A percentile compares a stretch with the other conserved stretches of the same genome.
These are phyloP conservation scores for Eulemur albifrons DNA, from an alignment of 2,797 vertebrate species.

Conservation along the genomic window DNA sequence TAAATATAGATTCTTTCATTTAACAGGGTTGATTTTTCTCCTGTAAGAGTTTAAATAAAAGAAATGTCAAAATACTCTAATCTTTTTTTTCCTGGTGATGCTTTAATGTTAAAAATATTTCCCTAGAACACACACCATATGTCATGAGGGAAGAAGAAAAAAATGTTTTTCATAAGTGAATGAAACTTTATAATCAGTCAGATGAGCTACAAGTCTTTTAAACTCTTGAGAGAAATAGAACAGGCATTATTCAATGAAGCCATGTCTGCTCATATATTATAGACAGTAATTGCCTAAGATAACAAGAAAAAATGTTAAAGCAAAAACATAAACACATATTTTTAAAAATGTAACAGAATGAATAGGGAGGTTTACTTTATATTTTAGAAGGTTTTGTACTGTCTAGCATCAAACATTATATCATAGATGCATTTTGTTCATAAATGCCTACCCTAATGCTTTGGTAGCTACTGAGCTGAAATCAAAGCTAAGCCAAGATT, in stretches of 20 bases:
- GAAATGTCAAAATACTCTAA: slow-evolving; percentile 70
- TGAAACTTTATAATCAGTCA: slow-evolving; percentile 56
- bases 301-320: slow-evolving; percentile 27
- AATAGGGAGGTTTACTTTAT: background rate
- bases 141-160: slow-evolving; percentile 46
- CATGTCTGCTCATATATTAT: background rate
- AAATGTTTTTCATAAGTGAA: slow-evolving; percentile 35
- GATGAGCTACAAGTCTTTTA: slow-evolving; percentile 16
- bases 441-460: background rate
- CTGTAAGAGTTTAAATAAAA: slow-evolving; percentile 67
- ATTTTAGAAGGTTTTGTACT: background rate
- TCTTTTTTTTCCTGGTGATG: slow-evolving; percentile 61
- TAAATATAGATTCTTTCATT: slow-evolving; percentile 74
- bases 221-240: slow-evolving; percentile 32
- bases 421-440: background rate
- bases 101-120: slow-evolving; percentile 75
- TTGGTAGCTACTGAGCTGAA: background rate
- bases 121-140: slow-evolving; percentile 61
- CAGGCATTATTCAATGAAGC: background rate
- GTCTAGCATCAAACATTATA: background rate
- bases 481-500: background rate
- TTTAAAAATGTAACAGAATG: background rate
- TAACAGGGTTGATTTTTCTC: slow-evolving; percentile 74
- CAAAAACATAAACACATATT: background rate
- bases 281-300: background rate